Evolutionary conservation across 2,113 vertebrate species (phyloP).

Genomic region (Chlorodrepanis virens): DNA sequence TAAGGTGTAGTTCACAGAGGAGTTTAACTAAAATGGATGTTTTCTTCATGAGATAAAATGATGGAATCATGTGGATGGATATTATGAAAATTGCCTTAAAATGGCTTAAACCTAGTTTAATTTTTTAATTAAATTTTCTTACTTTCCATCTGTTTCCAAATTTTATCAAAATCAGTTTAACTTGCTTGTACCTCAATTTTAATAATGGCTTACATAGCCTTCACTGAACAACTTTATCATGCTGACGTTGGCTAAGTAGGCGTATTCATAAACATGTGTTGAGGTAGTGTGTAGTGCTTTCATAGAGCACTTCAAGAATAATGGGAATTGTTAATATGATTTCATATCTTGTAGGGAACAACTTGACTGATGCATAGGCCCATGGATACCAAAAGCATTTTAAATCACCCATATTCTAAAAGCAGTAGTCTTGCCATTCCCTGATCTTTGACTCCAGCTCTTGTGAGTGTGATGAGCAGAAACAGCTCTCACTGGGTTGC

Average conservation of each 20-base stretch:
- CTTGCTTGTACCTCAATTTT: not conserved
- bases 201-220: not conserved
- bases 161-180: not conserved
- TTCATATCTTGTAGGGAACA: not conserved
- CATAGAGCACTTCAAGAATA: not conserved
- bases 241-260: not conserved
- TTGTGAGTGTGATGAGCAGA: not conserved
- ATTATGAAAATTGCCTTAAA: not conserved
- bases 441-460: not conserved
- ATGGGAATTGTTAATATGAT: not conserved
- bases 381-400: not conserved
- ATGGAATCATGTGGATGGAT: not conserved
- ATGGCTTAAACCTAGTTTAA: not conserved
- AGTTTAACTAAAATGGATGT: not conserved
- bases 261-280: not conserved
- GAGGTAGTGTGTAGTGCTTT: not conserved
- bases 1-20: not conserved
- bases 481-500: not conserved
- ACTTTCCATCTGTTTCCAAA: not conserved
- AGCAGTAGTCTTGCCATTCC: not conserved
- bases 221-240: not conserved
- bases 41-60: not conserved
- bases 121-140: not conserved
- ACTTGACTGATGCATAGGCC: not conserved
- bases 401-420: not conserved